Evolutionary conservation across 2,113 vertebrate genomes (phyloP).

Genomic region (Oenanthe melanoleuca): DNA sequence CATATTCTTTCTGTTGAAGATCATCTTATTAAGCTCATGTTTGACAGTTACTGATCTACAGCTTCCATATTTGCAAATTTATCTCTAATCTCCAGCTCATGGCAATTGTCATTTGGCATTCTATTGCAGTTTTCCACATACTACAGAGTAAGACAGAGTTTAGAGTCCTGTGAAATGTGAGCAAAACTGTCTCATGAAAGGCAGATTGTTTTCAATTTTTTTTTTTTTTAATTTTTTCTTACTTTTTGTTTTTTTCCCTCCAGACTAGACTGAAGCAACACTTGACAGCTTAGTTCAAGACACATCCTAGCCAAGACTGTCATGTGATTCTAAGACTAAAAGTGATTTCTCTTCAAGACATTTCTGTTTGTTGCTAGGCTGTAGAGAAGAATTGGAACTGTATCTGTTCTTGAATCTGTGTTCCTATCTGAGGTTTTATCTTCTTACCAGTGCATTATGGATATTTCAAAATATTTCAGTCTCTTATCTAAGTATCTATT

Average conservation of each 20-base stretch:
- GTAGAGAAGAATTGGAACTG: not conserved
- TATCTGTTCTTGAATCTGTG: not conserved
- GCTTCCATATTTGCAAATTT: not conserved
- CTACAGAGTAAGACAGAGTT: not conserved
- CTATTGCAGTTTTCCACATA: not conserved
- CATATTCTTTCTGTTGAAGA: not conserved
- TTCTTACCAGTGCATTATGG: not conserved
- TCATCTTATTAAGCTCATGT: not conserved
- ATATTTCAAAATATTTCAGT: not conserved
- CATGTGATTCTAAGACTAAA: not conserved
- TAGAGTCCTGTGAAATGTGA: not conserved
- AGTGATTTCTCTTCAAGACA: not conserved
- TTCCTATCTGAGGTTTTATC: not conserved
- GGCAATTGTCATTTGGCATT: not conserved
- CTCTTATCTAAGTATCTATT: not conserved
- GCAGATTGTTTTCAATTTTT: fast-evolving
- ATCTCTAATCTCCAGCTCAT: not conserved
- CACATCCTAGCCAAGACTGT: not conserved
- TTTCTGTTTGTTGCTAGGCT: not conserved
- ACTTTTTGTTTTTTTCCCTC: fast-evolving
- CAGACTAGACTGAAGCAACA: not conserved
- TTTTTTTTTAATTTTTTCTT: not conserved
- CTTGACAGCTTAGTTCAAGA: not conserved
- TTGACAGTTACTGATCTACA: not conserved
- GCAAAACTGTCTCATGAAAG: not conserved